Evolutionary conservation across 2,797 vertebrate genomes (phyloP), one percentile per base, ranked within the genome.

Genomic region (Amblyopsis hoosieri): DNA sequence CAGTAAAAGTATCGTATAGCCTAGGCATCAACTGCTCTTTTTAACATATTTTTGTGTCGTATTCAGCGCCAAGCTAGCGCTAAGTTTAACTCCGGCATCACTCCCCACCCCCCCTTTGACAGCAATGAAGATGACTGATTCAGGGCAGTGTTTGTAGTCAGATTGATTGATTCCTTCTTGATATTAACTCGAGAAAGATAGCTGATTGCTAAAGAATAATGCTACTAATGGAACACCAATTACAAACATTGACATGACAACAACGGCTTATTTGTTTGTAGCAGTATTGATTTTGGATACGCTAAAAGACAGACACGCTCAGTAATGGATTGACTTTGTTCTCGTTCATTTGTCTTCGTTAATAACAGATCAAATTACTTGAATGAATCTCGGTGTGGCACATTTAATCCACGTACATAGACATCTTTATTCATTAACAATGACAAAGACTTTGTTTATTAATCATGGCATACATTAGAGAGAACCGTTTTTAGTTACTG

Each of bases 141-240:
- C 68, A 66, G 78, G 71, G 53, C 23, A 67, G 64, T 61, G 61
- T 70, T 69, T 71, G 51, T 57, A 67, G 49, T 61, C 71, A 51
- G 55, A 14, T 66, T 67, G 67, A 81, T 75, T 65, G 75, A 81
- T 73, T 84, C 77, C 49, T 63, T 63, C 58, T 67, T 63, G 54
- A 74, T 57, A 70, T 65, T 46, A 64, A 61, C 66, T 62, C 54
- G 72, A 59, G 75, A 48, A 59, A 62, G 71, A 63, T 45, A 17
- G 60, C 63, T 80, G 68, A 76, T 75, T 72, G 65, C 64, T 65
- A 67, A 62, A 63, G 60, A 67, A 75, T 69, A 81, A 82, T 81
- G 64, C 33, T 53, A 57, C 57, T 81, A 81, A 78, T 80, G 72
- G 78, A 60, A 72, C 60, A 62, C 56, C 74, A 78, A 67, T 81